Conservation (phyloP, 1,140 invertebrate genomes). For the Chrysoperla carnea region DNA sequence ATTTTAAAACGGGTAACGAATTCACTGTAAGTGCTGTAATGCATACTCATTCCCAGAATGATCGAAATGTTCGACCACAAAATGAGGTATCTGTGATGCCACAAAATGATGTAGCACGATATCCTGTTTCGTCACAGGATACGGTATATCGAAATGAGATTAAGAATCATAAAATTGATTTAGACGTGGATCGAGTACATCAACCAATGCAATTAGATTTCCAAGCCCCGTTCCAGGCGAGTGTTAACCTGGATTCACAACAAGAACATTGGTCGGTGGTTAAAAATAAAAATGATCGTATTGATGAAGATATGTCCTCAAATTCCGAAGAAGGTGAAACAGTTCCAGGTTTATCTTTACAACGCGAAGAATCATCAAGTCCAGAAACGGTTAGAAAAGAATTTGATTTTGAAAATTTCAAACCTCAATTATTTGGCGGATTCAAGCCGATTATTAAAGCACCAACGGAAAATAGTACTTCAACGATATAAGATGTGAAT, state of each 20-base stretch:
- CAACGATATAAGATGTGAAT: no score
- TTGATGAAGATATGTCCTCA: constrained; percentile 11
- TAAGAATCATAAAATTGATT: background rate
- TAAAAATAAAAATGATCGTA: constrained; percentile 15
- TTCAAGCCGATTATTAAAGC: constrained; percentile 36
- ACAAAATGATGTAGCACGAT: constrained; percentile 1
- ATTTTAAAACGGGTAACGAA: constrained; percentile 8
- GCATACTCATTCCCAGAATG: constrained; percentile 16
- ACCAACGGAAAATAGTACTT: no score
- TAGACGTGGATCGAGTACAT: constrained; percentile 3
- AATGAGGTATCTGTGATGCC: constrained; percentile 2
- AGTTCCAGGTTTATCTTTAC: constrained; percentile 12
- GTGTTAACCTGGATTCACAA: constrained; percentile 32
- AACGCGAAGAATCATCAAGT: constrained; percentile 8
- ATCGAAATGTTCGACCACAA: constrained; percentile 8
- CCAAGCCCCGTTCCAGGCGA: constrained; percentile 51
- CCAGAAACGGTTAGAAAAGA: constrained; percentile 10
- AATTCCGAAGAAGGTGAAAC: constrained; percentile 17
- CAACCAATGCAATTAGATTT: constrained; percentile 25
- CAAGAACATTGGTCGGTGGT: constrained; percentile 46
- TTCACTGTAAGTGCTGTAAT: constrained; percentile 22
- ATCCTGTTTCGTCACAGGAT: background rate
- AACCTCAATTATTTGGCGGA: constrained; percentile 46
- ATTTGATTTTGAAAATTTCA: constrained; percentile 47
- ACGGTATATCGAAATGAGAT: background rate